phyloP scores from a whole-genome alignment of 2,113 vertebrate species.

The Parus major region DNA sequence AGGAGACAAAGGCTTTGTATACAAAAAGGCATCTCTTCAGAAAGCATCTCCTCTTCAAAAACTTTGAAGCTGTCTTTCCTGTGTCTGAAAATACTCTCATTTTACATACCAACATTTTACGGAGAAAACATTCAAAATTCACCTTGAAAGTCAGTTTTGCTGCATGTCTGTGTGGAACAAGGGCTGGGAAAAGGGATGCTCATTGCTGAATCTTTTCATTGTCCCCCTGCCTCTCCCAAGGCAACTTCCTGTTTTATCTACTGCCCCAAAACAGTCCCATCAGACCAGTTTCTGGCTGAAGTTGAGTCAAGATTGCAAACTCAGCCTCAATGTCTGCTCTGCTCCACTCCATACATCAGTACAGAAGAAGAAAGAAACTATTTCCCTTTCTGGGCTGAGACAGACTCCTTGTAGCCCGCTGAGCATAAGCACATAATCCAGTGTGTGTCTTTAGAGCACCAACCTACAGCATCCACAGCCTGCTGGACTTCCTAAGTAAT shows the following conservation, averaged over 20 bases:
- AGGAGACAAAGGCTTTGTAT: neutral
- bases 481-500: neutral
- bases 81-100: neutral
- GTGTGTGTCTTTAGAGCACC: accelerated
- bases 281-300: accelerated
- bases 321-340: neutral
- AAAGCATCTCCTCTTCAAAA: neutral
- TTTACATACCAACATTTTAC: neutral
- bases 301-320: neutral
- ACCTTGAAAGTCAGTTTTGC: neutral
- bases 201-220: neutral
- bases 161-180: neutral
- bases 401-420: neutral
- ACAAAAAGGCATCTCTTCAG: neutral
- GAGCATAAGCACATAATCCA: accelerated
- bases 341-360: neutral
- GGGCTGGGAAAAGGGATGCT: neutral
- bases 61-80: neutral
- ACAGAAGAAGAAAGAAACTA: neutral
- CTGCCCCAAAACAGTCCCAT: neutral
- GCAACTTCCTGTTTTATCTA: too few relatives aligned
- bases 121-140: neutral
- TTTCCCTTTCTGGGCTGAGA: neutral
- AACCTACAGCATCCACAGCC: neutral
- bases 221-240: accelerated